A percentile compares a stretch with the other conserved stretches of the same genome.
Evolutionary conservation across 2,888 invertebrate genomes (phyloP).

Genomic region (Dicranocentrus wangi): DNA sequence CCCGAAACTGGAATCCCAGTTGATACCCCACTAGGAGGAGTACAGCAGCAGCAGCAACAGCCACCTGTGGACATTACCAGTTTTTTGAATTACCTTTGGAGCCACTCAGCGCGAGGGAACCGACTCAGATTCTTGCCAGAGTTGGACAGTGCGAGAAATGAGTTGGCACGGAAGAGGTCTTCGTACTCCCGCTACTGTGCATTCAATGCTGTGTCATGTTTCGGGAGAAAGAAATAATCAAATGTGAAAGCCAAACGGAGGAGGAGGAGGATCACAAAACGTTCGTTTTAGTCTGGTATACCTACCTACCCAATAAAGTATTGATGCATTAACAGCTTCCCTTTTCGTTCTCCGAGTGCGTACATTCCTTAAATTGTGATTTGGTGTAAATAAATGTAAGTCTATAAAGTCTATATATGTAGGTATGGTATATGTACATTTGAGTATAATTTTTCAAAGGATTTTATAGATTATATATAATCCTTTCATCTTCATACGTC

Average conservation of each 20-base stretch:
- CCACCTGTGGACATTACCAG: constrained; percentile 36
- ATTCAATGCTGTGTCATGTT: constrained; percentile 71
- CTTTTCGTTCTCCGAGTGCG: not conserved
- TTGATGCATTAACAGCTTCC: constrained; percentile 40
- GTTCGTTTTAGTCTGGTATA: constrained; percentile 1
- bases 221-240: constrained; percentile 59
- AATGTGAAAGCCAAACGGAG: constrained; percentile 2
- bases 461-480: too few relatives aligned
- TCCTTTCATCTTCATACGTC: too few relatives aligned
- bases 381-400: too few relatives aligned
- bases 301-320: too few relatives aligned
- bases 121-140: constrained; percentile 37
- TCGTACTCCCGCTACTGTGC: constrained; percentile 66
- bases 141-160: constrained; percentile 53
- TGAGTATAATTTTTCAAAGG: too few relatives aligned
- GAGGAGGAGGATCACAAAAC: constrained; percentile 25
- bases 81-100: constrained; percentile 55
- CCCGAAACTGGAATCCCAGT: constrained; percentile 43
- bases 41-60: constrained; percentile 34
- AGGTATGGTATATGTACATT: too few relatives aligned
- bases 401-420: too few relatives aligned
- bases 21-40: constrained; percentile 23
- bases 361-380: too few relatives aligned
- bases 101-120: constrained; percentile 30
- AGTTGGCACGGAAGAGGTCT: constrained; percentile 52